phyloP scores from a whole-genome alignment of 2,113 vertebrate genomes.

The Leptodactylus fuscus region DNA sequence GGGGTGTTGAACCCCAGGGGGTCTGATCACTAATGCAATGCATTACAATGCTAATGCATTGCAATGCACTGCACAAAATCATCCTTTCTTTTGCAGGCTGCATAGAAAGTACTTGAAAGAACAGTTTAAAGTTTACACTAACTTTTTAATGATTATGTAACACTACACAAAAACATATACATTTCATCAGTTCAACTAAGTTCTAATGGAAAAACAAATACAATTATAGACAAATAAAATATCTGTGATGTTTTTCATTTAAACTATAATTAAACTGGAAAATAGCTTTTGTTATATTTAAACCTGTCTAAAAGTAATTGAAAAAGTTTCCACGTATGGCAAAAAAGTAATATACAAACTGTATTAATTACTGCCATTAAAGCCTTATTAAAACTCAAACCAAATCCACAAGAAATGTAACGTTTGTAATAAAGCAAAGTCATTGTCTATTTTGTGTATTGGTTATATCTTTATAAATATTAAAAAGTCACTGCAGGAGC shows the following conservation, averaged over 20 bases:
- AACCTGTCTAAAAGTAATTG: not conserved
- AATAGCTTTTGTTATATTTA: not conserved
- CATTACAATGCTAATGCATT: too few species aligned
- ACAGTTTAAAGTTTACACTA: too few species aligned
- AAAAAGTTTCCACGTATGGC: not conserved
- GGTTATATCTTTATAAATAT: not conserved
- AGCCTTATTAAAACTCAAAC: not conserved
- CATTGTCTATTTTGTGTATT: not conserved
- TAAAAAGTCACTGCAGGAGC: too few species aligned
- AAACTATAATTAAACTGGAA: conserved; percentile 22
- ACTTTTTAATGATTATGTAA: too few species aligned
- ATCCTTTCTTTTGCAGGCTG: too few species aligned
- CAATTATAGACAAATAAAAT: not conserved
- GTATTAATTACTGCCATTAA: not conserved
- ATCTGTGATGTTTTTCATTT: not conserved
- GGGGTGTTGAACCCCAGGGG: too few species aligned
- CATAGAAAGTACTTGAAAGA: too few species aligned
- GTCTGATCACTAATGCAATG: too few species aligned
- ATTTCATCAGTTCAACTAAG: too few species aligned
- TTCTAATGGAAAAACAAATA: not conserved
- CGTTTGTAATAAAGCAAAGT: not conserved
- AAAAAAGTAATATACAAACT: not conserved
- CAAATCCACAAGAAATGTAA: not conserved
- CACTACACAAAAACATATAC: too few species aligned
- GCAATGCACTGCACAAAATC: too few species aligned